Evolutionary conservation across 2,888 invertebrate species (phyloP), one percentile per base, ranked within the genome.

Genomic region (Nymphalis urticae): DNA sequence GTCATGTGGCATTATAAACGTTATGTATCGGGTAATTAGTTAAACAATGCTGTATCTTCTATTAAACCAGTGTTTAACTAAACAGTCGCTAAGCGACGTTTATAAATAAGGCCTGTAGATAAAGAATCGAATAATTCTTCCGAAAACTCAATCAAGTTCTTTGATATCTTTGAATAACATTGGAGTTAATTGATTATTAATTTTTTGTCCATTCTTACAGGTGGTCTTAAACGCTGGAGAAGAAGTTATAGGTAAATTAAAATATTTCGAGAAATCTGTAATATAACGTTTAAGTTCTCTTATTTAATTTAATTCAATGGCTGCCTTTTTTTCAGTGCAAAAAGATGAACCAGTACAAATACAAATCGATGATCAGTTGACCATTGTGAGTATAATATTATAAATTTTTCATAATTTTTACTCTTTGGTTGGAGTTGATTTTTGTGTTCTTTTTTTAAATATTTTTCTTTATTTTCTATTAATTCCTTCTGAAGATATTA

Each of bases 301-400:
- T 27, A 27, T 47, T 24, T 59, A 1, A 59, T 61, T 65, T 13
- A 27, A 16, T 54, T 6, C 5, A 5, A n/a, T 32, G 17, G 8
- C 17, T n/a, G 17, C 17, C n/a, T 68, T 48, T 8, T 71, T 85
- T 83, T 63, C 76, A 91, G 90, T 76, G 2, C 72, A 80, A 0
- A 92, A 92, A 77, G 91, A 91, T 54, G 91, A 92, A 51, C 85
- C 90, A 0, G 83, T 90, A 9, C 92, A 92, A 75, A 89, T 92
- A 62, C 91, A 91, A 73, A 87, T 92, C 17, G 92, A 92, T 48
- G 92, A 92, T 0, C 92, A 92, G 67, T 71, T 91, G 50, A 90
- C 92, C 24, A 87, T 92, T 53, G 92, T 91, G 78, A 84, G 91
- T 88, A 78, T 59, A n/a, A 16, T 8, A 17, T 32, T 36, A 53